A percentile compares a stretch with the other conserved stretches of the same genome.
Conservation (phyloP, 2,888 invertebrate species). For the Megamerina dolium region DNA sequence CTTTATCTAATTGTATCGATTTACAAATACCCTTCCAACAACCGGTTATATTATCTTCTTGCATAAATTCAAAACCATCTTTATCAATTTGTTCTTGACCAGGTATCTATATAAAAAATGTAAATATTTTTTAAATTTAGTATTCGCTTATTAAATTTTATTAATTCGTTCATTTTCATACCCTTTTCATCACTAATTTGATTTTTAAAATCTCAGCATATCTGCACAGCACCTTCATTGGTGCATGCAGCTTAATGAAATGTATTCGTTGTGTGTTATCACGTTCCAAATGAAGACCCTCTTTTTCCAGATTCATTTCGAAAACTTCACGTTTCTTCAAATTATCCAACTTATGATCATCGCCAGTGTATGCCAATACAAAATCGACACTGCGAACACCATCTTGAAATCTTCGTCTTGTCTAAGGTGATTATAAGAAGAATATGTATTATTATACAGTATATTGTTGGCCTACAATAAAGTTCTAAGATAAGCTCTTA, state of each 20-base stretch:
- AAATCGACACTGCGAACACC: conserved; percentile 56
- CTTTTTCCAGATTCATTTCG: conserved; percentile 57
- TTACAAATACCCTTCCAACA: conserved; percentile 51
- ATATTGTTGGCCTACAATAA: too few species aligned
- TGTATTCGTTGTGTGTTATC: conserved; percentile 59
- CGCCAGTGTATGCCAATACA: conserved; percentile 57
- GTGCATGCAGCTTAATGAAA: conserved; percentile 70
- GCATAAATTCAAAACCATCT: conserved; percentile 45
- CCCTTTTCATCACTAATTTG: conserved; percentile 69
- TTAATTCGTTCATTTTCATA: too few species aligned
- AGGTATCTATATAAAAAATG: conserved; percentile 35
- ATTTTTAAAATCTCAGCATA: conserved; percentile 73
- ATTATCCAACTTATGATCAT: conserved; percentile 41
- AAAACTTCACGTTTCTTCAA: conserved; percentile 53
- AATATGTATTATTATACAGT: too few species aligned
- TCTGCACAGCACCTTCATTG: conserved; percentile 62
- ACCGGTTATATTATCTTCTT: conserved; percentile 50
- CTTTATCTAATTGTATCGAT: conserved; percentile 56
- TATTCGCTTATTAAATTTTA: too few species aligned
- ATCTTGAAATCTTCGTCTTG: conserved; percentile 53
- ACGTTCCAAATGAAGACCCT: conserved; percentile 58
- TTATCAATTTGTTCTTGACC: conserved; percentile 46
- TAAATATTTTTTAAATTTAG: neutral
- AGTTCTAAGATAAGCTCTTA: neutral
- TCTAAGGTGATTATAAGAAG: conserved; percentile 30